Base-by-base conservation (phyloP, 2,888 invertebrate species). In the Halictus ligatus region DNA sequence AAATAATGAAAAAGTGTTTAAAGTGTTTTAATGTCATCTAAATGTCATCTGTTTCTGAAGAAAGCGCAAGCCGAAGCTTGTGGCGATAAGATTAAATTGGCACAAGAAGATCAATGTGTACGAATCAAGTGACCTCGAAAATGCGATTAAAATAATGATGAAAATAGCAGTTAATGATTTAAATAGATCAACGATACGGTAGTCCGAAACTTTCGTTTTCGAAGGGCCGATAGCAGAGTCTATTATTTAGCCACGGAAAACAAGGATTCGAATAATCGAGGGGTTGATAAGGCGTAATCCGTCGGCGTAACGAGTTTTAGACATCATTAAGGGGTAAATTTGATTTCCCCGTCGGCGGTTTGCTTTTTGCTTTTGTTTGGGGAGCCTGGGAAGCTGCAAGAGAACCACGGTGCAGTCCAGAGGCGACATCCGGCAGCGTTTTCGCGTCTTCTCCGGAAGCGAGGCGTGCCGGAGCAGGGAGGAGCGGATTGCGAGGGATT, bases 351-450 rank as follows among this genome's bases (percentile, higher is more conserved):
- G 40, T 83, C 48, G 35, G 67, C 29, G 21, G 40, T n/a, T 84
- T 71, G 74, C 83, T 80, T 43, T 83, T 85, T 89, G 80, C 85
- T 83, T 81, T 72, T 78, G 82, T 85, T 64, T 85, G 91, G 86
- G 89, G 67, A 43, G 48, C 80, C 75, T 87, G 78, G 81, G 81
- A 89, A 86, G 87, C 80, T 85, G 80, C 64, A 75, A 85, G 80
- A 85, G 84, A 89, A 86, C 79, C 81, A 84, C 83, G 86, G 83
- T 87, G 89, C 81, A 89, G 87, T 90, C 88, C 89, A 90, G 89
- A 88, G 88, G 92, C 90, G 93, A 94, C 93, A 92, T 94, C 93
- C 92, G 90, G 90, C 89, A 91, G 91, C 90, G 90, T 90, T 92
- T 92, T 87, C 83, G 83, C 80, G 91, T 88, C 91, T 92, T 85